Evolutionary conservation across 2,888 invertebrate species (phyloP).

Genomic region (Plebejus melissa): DNA sequence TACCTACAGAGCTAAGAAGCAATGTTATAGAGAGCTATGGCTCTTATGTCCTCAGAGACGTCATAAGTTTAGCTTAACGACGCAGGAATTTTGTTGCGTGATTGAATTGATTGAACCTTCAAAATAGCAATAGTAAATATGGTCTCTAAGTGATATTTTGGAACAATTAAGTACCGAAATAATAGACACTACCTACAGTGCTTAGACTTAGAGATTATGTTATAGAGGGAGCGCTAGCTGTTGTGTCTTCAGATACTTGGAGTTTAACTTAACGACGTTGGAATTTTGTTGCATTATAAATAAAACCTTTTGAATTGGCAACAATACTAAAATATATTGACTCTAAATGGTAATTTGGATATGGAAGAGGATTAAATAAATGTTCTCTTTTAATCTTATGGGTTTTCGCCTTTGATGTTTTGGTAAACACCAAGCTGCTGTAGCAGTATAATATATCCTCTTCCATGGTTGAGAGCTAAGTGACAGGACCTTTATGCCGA

Average conservation of each 20-base stretch:
- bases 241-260: neutral
- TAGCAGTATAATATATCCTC: neutral
- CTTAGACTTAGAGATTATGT: neutral
- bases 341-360: too few species aligned
- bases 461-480: neutral
- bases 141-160: neutral
- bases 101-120: too few species aligned
- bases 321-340: too few species aligned
- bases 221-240: neutral
- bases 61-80: neutral
- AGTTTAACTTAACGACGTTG: neutral
- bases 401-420: neutral
- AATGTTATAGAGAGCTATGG: neutral
- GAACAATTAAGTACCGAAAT: conserved; percentile 40
- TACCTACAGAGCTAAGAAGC: neutral
- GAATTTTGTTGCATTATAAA: neutral
- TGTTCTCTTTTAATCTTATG: too few species aligned
- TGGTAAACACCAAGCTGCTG: neutral
- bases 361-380: too few species aligned
- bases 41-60: neutral
- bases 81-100: neutral
- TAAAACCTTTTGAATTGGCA: too few species aligned
- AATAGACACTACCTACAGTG: conserved; percentile 8
- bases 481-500: neutral
- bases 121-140: too few species aligned